These are phyloP conservation scores for Phyllotreta cruciferae DNA, from an alignment of 2,888 invertebrate genomes.

Conservation along the genomic window DNA sequence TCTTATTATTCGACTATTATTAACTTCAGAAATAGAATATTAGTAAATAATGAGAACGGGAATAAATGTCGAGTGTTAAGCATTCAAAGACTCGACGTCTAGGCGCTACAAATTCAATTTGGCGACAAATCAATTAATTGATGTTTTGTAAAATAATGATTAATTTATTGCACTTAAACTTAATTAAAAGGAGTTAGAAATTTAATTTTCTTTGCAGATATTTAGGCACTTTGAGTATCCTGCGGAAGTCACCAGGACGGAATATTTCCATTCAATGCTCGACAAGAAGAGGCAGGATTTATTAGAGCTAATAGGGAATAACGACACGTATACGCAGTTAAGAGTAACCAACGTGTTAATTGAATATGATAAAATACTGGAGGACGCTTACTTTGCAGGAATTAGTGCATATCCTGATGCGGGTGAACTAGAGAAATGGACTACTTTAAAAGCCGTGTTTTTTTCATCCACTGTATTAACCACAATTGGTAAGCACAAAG, in stretches of 20 bases:
- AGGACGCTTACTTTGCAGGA: conserved; percentile 76
- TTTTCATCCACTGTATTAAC: conserved; percentile 91
- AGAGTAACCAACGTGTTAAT: conserved; percentile 65
- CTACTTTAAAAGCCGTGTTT: conserved; percentile 82
- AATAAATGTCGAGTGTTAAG: too few species aligned
- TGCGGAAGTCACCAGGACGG: conserved; percentile 73
- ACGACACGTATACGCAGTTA: conserved; percentile 62
- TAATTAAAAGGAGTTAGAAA: background rate
- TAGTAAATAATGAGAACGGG: too few species aligned
- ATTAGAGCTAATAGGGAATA: conserved; percentile 68
- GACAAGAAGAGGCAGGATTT: conserved; percentile 65
- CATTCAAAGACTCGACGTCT: too few species aligned
- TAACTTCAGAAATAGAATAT: too few species aligned
- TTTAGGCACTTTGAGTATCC: conserved; percentile 81
- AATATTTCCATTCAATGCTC: conserved; percentile 57
- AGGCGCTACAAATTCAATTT: too few species aligned
- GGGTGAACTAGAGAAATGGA: conserved; percentile 71
- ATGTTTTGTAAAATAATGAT: background rate
- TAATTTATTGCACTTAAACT: background rate
- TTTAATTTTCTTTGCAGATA: conserved; percentile 64
- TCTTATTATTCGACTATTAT: too few species aligned
- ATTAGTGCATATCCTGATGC: conserved; percentile 50
- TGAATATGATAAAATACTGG: conserved; percentile 68
- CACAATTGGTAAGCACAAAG: conserved; percentile 75
- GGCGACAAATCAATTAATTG: too few species aligned